Percentiles rank a stretch among this genome's conserved stretches.
phyloP scores from a whole-genome alignment of 2,113 vertebrate genomes.

The Podarcis cretensis region DNA sequence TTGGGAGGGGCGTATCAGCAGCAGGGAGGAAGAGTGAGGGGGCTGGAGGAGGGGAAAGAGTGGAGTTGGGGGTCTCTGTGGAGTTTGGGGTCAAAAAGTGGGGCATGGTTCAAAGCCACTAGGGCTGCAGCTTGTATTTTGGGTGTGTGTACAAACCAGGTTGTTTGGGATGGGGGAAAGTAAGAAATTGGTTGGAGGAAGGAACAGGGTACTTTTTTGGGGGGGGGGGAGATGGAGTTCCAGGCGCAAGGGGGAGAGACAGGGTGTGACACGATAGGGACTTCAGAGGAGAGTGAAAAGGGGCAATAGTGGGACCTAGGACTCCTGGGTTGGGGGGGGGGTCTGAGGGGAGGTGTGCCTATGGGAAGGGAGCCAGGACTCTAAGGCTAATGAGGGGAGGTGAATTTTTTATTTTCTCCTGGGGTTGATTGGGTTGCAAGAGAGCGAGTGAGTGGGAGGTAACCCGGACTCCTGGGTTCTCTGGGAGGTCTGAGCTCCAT shows the following conservation, averaged over 20 bases:
- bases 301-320: background rate
- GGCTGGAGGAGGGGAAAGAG: no score
- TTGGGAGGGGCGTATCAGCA: no score
- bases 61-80: no score
- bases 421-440: no score
- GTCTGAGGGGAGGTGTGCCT: background rate
- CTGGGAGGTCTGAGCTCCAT: no score
- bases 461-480: background rate
- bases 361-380: background rate
- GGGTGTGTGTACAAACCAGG: background rate
- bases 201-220: background rate
- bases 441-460: background rate
- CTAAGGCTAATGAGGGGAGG: no score
- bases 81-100: no score
- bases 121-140: background rate
- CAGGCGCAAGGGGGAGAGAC: background rate
- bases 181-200: background rate
- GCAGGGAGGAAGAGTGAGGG: no score
- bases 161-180: no score
- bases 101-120: background rate
- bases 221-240: background rate
- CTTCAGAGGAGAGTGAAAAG: background rate
- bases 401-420: background rate
- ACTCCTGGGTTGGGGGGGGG: no score
- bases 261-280: background rate